Evolutionary conservation across 2,797 vertebrate species (phyloP).

Genomic region (Kryptolebias ocellatus): DNA sequence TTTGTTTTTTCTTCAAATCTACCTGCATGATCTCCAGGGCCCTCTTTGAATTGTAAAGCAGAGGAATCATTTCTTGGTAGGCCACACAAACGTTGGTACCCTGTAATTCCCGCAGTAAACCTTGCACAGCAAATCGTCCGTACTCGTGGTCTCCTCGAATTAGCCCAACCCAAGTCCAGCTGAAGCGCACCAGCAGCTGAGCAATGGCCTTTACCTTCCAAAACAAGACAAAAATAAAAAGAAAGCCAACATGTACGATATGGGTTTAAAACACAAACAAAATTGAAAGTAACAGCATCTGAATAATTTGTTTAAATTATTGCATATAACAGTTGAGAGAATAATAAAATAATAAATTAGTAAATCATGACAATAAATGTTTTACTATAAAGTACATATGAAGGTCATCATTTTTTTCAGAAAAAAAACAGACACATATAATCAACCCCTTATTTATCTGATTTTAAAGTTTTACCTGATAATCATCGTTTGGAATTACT

Average conservation of each 20-base stretch:
- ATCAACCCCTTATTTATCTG: not conserved
- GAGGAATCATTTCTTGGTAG: conserved; percentile 80
- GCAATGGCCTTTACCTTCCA: conserved; percentile 80
- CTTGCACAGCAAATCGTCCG: conserved; percentile 78
- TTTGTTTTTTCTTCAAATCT: conserved; percentile 3
- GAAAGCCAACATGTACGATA: not conserved
- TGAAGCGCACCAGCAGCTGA: conserved; percentile 74
- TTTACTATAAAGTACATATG: not conserved
- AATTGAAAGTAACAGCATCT: not conserved
- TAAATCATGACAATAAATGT: no score
- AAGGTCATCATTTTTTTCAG: not conserved
- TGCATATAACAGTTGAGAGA: no score
- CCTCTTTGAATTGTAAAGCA: conserved; percentile 69
- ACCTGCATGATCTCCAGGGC: conserved; percentile 76
- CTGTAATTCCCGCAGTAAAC: conserved; percentile 75
- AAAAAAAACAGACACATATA: not conserved
- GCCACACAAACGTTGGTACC: conserved; percentile 76
- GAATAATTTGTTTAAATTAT: not conserved
- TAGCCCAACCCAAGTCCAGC: conserved; percentile 82
- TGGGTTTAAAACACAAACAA: not conserved
- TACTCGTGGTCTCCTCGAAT: conserved; percentile 81
- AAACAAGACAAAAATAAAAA: not conserved
- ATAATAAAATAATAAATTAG: no score
- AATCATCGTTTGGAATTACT: conserved; percentile 81
- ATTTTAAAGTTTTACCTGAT: conserved; percentile 63